Base-by-base conservation (phyloP, 2,888 invertebrate species). In the Melangyna quadrimaculata region DNA sequence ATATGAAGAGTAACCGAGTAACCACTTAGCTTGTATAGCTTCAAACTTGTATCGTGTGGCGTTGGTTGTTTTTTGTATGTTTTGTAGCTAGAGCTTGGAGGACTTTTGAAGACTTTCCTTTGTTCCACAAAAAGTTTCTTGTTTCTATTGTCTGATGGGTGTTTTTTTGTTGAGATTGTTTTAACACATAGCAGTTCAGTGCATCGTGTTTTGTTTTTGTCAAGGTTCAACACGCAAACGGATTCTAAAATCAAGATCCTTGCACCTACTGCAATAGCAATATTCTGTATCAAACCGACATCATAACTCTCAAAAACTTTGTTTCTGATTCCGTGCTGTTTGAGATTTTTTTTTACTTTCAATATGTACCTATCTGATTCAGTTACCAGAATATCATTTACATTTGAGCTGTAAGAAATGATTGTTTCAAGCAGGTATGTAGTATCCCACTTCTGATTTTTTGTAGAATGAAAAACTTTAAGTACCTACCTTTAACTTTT, bases 1-100 rank as follows among this genome's bases (percentile, higher is more conserved):
- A 77, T n/a, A n/a, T 71, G 48, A 75, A 57, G 57, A 70, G 55
- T 71, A 65, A 81, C 70, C 80, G 63, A 74, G 74, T 74, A 53
- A 74, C 74, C 69, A 80, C 53, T 61, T 69, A 69, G 40, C 37
- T 51, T n/a, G 35, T 53, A n/a, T n/a, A 37, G 35, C 40, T 24
- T 57, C 5, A 19, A 24, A 10, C 8, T 8, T 55, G 8, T 45
- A 29, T 70, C 72, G 29, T 40, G 10, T 1, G 8, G 10, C 29
- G 24, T 67, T 14, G 8, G 24, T 19, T 35, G 19, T 35, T 32
- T 10, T 27, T n/a, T 40, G 5, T 10, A 12, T 22, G 14, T 24
- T 7, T 17, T n/a, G 10, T 22, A 43, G 2, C 10, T 45, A n/a
- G n/a, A n/a, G n/a, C 22, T 27, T 43, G 43, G 17, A 72, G 51